A percentile compares a stretch with the other conserved stretches of the same genome.
phyloP scores from a whole-genome alignment of 1,140 invertebrate genomes.

The Heliothis virescens region DNA sequence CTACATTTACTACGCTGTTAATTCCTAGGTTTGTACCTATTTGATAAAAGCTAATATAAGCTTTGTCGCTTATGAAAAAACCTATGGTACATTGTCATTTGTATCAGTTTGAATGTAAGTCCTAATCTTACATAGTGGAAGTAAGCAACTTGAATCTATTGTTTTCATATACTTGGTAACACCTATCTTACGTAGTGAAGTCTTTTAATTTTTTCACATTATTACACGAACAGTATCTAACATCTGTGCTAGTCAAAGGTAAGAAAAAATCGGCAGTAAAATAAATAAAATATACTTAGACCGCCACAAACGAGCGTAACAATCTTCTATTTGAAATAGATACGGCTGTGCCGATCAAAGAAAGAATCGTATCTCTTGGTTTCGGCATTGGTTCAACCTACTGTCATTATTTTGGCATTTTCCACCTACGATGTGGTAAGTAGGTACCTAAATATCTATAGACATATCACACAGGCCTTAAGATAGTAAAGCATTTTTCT shows the following conservation, averaged over 20 bases:
- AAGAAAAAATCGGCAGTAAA: conserved; percentile 21
- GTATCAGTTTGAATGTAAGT: no score
- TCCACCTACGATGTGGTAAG: background rate
- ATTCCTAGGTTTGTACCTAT: no score
- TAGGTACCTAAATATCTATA: conserved; percentile 6
- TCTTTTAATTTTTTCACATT: background rate
- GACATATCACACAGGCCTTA: background rate
- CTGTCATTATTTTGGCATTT: conserved; percentile 40
- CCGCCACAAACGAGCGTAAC: conserved; percentile 31
- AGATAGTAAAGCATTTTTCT: background rate
- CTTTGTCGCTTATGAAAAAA: no score
- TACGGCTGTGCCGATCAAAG: conserved; percentile 42
- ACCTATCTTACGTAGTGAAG: no score
- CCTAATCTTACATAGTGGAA: no score
- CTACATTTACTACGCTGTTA: background rate
- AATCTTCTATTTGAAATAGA: conserved; percentile 48
- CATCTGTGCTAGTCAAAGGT: background rate
- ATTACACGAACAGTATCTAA: background rate
- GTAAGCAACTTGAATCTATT: no score
- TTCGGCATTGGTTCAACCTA: conserved; percentile 8
- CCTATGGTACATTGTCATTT: no score
- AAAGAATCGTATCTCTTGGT: background rate
- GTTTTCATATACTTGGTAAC: no score
- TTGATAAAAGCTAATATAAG: no score
- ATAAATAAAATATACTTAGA: conserved; percentile 27